A percentile compares a stretch with the other conserved stretches of the same genome.
Evolutionary conservation across 2,797 vertebrate species (phyloP).

Genomic region (Gobionotothen gibberifrons): DNA sequence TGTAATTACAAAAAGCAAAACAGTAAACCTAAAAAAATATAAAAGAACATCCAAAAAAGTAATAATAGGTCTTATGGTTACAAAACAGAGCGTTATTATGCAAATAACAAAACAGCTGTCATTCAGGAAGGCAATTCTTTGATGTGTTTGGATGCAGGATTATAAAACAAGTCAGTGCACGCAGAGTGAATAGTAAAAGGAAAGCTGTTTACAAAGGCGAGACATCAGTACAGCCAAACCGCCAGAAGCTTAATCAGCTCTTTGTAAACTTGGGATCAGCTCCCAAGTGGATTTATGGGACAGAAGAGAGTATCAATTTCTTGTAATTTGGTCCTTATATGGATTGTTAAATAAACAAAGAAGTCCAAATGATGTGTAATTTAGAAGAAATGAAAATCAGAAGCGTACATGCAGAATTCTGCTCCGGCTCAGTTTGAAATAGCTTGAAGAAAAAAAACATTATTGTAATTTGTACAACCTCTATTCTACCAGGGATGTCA

Average conservation of each 20-base stretch:
- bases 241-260: not conserved
- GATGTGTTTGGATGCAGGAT: slow-evolving; percentile 21
- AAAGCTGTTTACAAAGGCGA: not conserved
- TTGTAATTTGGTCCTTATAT: not conserved
- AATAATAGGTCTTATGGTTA: slow-evolving; percentile 12
- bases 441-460: no score
- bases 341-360: not conserved
- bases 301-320: not conserved
- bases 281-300: not conserved
- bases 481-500: no score
- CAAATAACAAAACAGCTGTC: slow-evolving; percentile 37
- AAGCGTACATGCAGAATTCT: not conserved
- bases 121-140: slow-evolving; percentile 13
- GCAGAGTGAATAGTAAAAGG: slow-evolving; percentile 7
- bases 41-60: not conserved
- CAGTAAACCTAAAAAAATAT: not conserved
- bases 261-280: slow-evolving; percentile 1
- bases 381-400: not conserved
- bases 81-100: slow-evolving; percentile 18
- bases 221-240: not conserved
- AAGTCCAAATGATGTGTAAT: not conserved
- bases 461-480: no score
- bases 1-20: not conserved
- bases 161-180: slow-evolving; percentile 9
- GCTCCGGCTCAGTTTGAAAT: not conserved